Evolutionary conservation across 2,113 vertebrate genomes (phyloP).

Genomic region (Ctenodactylus gundi): DNA sequence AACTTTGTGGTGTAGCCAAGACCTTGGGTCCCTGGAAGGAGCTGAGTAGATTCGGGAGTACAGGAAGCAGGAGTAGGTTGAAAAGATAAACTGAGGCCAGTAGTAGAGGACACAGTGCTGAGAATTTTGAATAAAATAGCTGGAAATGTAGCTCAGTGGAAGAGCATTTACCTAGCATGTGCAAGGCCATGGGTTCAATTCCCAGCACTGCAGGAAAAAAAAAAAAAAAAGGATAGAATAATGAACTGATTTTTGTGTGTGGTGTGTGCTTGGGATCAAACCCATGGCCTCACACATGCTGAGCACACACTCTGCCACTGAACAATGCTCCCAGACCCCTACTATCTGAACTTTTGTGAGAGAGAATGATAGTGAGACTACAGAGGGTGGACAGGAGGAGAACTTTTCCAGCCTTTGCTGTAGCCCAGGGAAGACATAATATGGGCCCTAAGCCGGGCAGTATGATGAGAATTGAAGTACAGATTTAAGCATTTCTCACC

Average conservation of each 20-base stretch:
- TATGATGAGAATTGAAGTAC: background rate
- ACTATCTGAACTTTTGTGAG: background rate
- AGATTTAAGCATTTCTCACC: background rate
- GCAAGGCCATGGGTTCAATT: no score
- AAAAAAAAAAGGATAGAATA: background rate
- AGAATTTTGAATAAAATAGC: conserved; percentile 46
- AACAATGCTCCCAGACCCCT: background rate
- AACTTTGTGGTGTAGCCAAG: background rate
- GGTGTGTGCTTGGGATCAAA: background rate
- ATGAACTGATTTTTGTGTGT: background rate
- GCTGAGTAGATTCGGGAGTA: background rate
- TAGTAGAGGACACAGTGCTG: background rate
- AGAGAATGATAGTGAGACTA: background rate
- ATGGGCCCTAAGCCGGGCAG: background rate
- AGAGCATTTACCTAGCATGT: no score
- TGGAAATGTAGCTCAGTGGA: no score
- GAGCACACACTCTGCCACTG: background rate
- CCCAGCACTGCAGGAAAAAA: background rate
- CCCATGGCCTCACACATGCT: background rate
- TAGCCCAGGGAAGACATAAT: background rate
- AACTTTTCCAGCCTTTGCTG: background rate
- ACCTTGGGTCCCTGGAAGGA: background rate
- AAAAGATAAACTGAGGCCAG: background rate
- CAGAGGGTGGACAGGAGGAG: background rate
- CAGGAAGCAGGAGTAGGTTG: background rate